phyloP scores from a whole-genome alignment of 2,113 vertebrate genomes.

The Pelodiscus sinensis region DNA sequence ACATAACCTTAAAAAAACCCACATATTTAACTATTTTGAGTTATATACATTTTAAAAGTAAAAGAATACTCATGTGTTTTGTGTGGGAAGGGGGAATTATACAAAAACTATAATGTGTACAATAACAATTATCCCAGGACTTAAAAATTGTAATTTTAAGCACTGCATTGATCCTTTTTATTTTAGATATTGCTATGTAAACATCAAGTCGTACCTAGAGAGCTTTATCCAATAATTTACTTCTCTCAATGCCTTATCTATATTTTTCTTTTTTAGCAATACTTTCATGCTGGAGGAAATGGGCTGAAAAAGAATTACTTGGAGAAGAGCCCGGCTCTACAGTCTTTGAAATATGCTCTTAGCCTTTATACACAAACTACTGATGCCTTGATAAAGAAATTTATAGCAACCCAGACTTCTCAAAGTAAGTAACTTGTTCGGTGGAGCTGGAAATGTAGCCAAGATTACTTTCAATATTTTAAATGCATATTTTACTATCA shows the following conservation, averaged over 20 bases:
- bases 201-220: background rate
- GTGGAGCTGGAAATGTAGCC: background rate
- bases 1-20: background rate
- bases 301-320: conserved; percentile 98
- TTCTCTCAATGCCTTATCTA: background rate
- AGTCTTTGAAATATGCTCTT: conserved; percentile 94
- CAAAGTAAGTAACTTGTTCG: conserved; percentile 87
- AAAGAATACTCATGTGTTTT: background rate
- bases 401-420: conserved; percentile 93
- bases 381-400: conserved; percentile 97
- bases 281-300: conserved; percentile 98
- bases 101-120: background rate
- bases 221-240: background rate
- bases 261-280: conserved; percentile 85
- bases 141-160: background rate
- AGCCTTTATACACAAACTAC: conserved; percentile 98
- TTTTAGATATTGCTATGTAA: background rate
- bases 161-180: background rate
- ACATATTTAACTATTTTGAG: background rate
- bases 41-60: background rate
- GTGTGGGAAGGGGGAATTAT: background rate
- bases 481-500: background rate
- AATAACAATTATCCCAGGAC: background rate
- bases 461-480: background rate
- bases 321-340: conserved; percentile 95